Base-by-base conservation (phyloP, 2,113 vertebrate species). In the Dromaius novaehollandiae region DNA sequence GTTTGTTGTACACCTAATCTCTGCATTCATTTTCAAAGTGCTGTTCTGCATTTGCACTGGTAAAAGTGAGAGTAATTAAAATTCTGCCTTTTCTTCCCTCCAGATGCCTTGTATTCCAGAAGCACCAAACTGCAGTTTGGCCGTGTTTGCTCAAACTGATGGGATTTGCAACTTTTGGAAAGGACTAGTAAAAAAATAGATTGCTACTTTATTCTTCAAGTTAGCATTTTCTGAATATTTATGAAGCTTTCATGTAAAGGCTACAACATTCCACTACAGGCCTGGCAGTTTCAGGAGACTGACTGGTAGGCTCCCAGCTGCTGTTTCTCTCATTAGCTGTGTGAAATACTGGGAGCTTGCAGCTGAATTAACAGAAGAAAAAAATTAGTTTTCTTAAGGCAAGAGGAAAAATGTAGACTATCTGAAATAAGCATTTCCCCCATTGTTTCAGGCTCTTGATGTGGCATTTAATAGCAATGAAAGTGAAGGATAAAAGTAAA, bases 281-380 rank as follows among this genome's bases (percentile, higher is more conserved):
- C 82, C 40, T 61, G 38, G 36, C 61, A 42, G 36, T 83, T 51
- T 10, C 8, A 74, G 46, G 46, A 61, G 61, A 84, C 20, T 32
- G 82, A 15, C 22, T 79, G 79, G 44, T n/a, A 95, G 13, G 17
- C 24, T 90, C 26, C 36, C 3, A 1, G 34, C 63, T 96, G n/a
- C 84, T 92, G n/a, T 85, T 95, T 91, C 58, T 88, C 63, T 95
- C 82, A 50, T 87, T 77, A 89, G 32, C 30, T 53, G 9, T 77
- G 56, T 92, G 66, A 87, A 90, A 46, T 70, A 73, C 11, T 61
- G 19, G 34, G 30, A 93, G 8, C 66, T 63, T 89, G 70, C 22
- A 79, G 63, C 74, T 78, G 51, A 88, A 86, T 94, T 88, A 78
- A 77, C n/a, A 95, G 61, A 86, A 90, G 32, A 95, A 96, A 95